phyloP scores from a whole-genome alignment of 2,888 invertebrate genomes.

The Siphlonurus alternatus region DNA sequence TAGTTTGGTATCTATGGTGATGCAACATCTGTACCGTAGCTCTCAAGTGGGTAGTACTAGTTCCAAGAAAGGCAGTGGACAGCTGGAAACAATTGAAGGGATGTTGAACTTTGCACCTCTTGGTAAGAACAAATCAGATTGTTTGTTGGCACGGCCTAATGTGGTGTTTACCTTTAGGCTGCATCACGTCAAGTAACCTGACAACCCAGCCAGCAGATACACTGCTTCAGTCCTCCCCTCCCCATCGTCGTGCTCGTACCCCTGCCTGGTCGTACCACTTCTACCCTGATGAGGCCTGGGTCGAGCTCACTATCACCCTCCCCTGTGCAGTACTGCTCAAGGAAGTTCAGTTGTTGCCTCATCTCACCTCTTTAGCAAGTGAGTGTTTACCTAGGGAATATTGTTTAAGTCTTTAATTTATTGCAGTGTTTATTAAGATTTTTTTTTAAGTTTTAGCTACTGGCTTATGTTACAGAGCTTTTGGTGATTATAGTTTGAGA shows the following conservation, averaged over 20 bases:
- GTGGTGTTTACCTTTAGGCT: conserved; percentile 26
- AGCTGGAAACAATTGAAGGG: conserved; percentile 50
- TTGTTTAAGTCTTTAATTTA: background rate
- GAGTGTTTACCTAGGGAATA: conserved; percentile 20
- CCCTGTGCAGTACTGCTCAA: conserved; percentile 77
- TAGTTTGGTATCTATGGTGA: conserved; percentile 45
- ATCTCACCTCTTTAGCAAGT: conserved; percentile 65
- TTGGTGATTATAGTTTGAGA: background rate
- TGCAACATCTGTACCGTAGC: conserved; percentile 40
- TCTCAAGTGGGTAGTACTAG: conserved; percentile 17
- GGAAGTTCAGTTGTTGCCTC: conserved; percentile 76
- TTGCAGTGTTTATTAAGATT: background rate
- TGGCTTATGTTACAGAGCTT: background rate
- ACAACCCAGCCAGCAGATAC: conserved; percentile 82
- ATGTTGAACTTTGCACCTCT: conserved; percentile 81
- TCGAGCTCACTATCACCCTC: conserved; percentile 69
- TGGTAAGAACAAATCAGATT: conserved; percentile 28
- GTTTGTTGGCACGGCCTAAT: background rate
- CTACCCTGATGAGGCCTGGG: conserved; percentile 75
- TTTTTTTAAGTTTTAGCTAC: background rate
- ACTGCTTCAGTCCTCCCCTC: conserved; percentile 63
- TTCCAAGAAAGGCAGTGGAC: conserved; percentile 25
- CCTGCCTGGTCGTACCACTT: conserved; percentile 96
- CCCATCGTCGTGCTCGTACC: conserved; percentile 68
- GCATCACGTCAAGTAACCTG: conserved; percentile 61